These are phyloP conservation scores for Cairina moschata DNA, from an alignment of 2,113 vertebrate genomes.

Conservation along the genomic window DNA sequence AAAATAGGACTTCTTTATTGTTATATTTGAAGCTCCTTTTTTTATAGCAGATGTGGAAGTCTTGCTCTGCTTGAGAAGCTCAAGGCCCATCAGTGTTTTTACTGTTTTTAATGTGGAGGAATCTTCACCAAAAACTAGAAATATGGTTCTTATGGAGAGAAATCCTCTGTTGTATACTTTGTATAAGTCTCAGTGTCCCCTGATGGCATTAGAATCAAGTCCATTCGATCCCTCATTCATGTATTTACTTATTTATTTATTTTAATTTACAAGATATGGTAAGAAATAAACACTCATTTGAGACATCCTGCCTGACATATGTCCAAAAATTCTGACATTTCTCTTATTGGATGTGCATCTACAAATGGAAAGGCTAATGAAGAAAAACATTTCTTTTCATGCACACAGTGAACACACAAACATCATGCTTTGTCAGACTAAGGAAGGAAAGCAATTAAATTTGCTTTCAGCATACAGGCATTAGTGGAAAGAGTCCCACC, in stretches of 20 bases:
- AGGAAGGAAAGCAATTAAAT: background rate
- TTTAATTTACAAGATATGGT: background rate
- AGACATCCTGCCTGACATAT: background rate
- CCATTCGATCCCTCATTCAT: background rate
- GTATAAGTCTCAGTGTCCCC: background rate
- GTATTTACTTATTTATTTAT: background rate
- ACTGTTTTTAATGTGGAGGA: background rate
- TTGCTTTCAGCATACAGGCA: background rate
- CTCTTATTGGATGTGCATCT: background rate
- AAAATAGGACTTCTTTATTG: accelerated
- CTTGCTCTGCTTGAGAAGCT: background rate
- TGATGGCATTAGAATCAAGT: background rate
- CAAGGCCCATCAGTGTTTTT: background rate
- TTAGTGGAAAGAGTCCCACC: background rate
- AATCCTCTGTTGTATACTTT: background rate
- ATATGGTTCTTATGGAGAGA: background rate
- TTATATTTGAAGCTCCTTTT: background rate
- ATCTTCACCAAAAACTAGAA: background rate
- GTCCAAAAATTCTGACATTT: background rate
- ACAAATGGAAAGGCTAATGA: background rate
- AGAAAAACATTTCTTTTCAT: background rate
- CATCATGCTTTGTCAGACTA: background rate
- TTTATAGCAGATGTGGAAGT: background rate
- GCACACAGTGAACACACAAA: background rate
- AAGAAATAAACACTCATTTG: background rate